Percentiles rank a stretch among this genome's conserved stretches.
phyloP scores from a whole-genome alignment of 2,888 invertebrate species.

The Trichogramma evanescens region DNA sequence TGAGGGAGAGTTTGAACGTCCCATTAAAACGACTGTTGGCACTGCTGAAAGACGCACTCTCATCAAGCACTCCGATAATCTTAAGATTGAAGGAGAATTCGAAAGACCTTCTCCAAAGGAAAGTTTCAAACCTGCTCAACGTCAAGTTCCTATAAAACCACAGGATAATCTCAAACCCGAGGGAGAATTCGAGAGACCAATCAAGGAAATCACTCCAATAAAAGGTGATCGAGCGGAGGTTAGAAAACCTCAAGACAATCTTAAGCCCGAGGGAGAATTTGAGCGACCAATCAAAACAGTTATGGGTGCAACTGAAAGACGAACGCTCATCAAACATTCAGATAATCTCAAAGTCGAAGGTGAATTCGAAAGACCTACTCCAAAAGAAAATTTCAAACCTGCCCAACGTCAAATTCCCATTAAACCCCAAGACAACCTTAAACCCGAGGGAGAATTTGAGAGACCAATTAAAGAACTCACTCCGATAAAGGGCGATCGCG shows the following conservation, averaged over 20 bases:
- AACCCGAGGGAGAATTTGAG: slow-evolving; percentile 49
- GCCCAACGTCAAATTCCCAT: slow-evolving; percentile 53
- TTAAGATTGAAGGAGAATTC: slow-evolving; percentile 52
- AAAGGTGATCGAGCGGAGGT: slow-evolving; percentile 44
- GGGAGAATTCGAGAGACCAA: slow-evolving; percentile 43
- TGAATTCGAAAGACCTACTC: slow-evolving; percentile 49
- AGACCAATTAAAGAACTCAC: slow-evolving; percentile 44
- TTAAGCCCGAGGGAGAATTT: slow-evolving; percentile 39
- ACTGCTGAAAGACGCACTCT: slow-evolving; percentile 44
- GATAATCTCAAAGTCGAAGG: slow-evolving; percentile 56
- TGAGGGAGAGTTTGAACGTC: slow-evolving; percentile 49
- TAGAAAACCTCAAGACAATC: slow-evolving; percentile 45
- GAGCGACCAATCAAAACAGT: slow-evolving; percentile 38
- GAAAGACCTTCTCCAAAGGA: slow-evolving; percentile 39
- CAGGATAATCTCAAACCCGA: slow-evolving; percentile 51
- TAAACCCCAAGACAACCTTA: slow-evolving; percentile 47
- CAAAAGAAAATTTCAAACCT: slow-evolving; percentile 44
- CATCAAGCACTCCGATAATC: slow-evolving; percentile 57
- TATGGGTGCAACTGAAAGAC: slow-evolving; percentile 50
- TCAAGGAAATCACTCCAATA: slow-evolving; percentile 30
- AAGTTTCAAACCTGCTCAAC: slow-evolving; percentile 45
- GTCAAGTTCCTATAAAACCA: slow-evolving; percentile 40
- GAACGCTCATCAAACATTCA: slow-evolving; percentile 40
- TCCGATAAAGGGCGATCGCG: slow-evolving; percentile 38
- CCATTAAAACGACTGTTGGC: slow-evolving; percentile 31